Conservation (phyloP, 2,113 vertebrate genomes). For the Tor tambroides region DNA sequence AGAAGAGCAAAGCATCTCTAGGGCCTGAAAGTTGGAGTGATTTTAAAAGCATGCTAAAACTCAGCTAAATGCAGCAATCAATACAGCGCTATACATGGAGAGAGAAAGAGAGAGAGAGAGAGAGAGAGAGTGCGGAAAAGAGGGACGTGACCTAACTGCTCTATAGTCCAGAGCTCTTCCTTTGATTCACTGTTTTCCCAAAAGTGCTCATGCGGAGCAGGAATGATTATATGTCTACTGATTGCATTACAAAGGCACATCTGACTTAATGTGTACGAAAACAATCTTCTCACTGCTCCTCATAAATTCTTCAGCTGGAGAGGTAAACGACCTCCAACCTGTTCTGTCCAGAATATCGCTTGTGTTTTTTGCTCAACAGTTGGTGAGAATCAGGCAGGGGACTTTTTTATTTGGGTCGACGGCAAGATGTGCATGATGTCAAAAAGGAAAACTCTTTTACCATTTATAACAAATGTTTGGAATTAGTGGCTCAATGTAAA, state of each 20-base stretch:
- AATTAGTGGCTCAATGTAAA: no score
- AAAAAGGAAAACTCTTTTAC: no score
- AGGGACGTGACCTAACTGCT: slow-evolving; percentile 58
- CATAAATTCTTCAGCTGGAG: slow-evolving; percentile 20
- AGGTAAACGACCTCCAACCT: neutral
- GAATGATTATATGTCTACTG: slow-evolving; percentile 55
- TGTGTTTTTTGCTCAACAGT: neutral
- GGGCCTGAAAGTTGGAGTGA: slow-evolving; percentile 52
- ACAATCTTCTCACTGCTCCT: slow-evolving; percentile 46
- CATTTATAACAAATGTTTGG: no score
- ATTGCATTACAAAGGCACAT: slow-evolving; percentile 58
- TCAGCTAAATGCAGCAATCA: slow-evolving; percentile 61
- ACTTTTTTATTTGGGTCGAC: neutral
- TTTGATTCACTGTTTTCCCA: slow-evolving; percentile 57
- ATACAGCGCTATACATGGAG: slow-evolving; percentile 51
- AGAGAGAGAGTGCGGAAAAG: slow-evolving; percentile 32
- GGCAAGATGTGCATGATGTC: neutral
- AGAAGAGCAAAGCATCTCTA: slow-evolving; percentile 51
- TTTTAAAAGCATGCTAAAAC: slow-evolving; percentile 65
- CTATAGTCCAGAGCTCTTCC: slow-evolving; percentile 52
- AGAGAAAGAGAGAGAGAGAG: slow-evolving; percentile 24
- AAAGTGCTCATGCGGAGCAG: slow-evolving; percentile 54
- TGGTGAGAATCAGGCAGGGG: neutral
- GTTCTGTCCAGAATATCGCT: neutral
- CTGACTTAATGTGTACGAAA: slow-evolving; percentile 50